Conservation (phyloP, 2,797 vertebrate genomes). For the Halcyon smyrnensis region DNA sequence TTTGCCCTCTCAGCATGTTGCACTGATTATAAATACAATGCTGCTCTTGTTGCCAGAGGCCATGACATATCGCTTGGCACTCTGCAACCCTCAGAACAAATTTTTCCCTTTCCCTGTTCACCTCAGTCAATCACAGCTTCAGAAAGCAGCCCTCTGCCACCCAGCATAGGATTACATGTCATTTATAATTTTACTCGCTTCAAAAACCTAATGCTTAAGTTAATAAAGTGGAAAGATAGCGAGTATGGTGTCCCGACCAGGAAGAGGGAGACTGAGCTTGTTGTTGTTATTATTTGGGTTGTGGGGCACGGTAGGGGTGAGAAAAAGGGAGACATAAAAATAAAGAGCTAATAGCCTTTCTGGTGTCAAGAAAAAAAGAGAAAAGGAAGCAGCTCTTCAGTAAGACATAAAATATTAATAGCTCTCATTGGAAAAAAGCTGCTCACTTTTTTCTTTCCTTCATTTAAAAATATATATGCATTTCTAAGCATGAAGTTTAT, state of each 20-base stretch:
- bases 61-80: constrained; percentile 58
- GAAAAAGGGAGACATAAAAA: constrained; percentile 31
- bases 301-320: constrained; percentile 33
- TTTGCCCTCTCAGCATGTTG: constrained; percentile 62
- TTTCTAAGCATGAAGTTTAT: constrained; percentile 27
- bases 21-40: constrained; percentile 68
- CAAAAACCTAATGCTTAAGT: constrained; percentile 65
- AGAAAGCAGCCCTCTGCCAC: constrained; percentile 57
- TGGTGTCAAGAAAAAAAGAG: constrained; percentile 27
- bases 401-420: background rate
- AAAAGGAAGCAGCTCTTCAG: background rate
- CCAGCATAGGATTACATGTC: constrained; percentile 56
- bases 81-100: constrained; percentile 36
- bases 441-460: background rate
- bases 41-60: constrained; percentile 49
- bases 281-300: constrained; percentile 50
- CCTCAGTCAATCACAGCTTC: constrained; percentile 46
- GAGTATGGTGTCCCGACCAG: background rate
- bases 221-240: constrained; percentile 73
- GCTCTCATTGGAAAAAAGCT: background rate
- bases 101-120: constrained; percentile 66
- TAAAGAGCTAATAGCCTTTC: constrained; percentile 31
- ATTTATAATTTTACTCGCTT: constrained; percentile 62
- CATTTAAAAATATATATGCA: background rate
- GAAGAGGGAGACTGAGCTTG: constrained; percentile 40